phyloP scores from a whole-genome alignment of 2,113 vertebrate genomes.

The Puntigrus tetrazona region DNA sequence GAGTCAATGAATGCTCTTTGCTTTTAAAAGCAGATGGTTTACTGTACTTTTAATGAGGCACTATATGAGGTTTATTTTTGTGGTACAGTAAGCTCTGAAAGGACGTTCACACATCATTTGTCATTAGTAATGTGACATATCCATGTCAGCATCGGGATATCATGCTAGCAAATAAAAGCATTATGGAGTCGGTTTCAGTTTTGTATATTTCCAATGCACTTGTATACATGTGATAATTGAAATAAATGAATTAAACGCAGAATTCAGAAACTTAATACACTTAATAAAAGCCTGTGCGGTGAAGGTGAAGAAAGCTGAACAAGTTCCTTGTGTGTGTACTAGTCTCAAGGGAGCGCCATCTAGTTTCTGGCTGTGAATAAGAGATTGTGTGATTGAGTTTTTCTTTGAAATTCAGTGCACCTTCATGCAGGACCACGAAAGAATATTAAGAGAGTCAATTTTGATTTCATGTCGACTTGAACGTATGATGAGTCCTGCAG shows the following conservation, averaged over 20 bases:
- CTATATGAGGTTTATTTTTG: background rate
- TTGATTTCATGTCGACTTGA: background rate
- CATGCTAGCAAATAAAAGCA: too few species aligned
- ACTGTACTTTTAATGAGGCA: background rate
- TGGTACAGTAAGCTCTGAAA: background rate
- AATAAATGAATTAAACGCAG: too few species aligned
- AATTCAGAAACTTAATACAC: background rate
- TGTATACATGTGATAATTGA: too few species aligned
- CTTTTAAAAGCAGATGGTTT: background rate
- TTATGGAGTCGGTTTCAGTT: too few species aligned
- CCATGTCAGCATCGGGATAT: too few species aligned
- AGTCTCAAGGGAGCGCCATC: too few species aligned
- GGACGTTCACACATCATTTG: too few species aligned
- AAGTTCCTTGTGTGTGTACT: too few species aligned
- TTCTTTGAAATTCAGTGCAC: background rate
- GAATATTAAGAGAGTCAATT: background rate
- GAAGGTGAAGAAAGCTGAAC: background rate
- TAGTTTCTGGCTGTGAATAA: background rate
- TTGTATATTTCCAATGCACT: too few species aligned
- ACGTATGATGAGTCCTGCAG: background rate
- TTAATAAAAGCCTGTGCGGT: background rate
- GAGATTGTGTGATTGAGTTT: background rate
- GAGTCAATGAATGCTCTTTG: background rate
- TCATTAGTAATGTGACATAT: too few species aligned
- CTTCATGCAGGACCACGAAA: too few species aligned